Evolutionary conservation across 1,140 invertebrate genomes (phyloP), one percentile per base, ranked within the genome.

Genomic region (Drosophila rufa): DNA sequence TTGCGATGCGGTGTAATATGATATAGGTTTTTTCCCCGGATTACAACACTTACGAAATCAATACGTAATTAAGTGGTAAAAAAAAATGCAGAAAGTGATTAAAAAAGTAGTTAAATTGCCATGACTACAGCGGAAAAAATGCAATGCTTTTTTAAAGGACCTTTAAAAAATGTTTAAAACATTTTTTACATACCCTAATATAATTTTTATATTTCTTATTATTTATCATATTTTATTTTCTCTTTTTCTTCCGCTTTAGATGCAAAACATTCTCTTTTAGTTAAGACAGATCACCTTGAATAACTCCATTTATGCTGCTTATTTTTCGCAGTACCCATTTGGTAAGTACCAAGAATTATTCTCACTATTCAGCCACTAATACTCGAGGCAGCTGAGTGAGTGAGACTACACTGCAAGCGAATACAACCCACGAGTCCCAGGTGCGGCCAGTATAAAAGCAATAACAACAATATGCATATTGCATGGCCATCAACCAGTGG

Each of bases 381-480:
- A 45, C 12, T 33, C 27, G 19, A 15, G 66, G 17, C 36, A 25
- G 61, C 15, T 42, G 61, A n/a, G 38, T 33, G 36, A 69, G 19
- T 25, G 3, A 3, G 38, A 22, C 68, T 30, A 6, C 38, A 40
- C 38, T 53, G 40, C 40, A 53, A 75, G 19, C 64, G 40, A 78
- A 61, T 51, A 78, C 25, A 40, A 53, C 57, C 74, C 8, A 14
- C 46, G 2, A 51, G 25, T 56, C 57, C 66, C 66, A 79, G 51
- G 73, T 79, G 51, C 59, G 43, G 15, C 33, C 58, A 45, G 51
- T 46, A 68, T 53, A 76, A 53, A 33, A 74, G 67, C 58, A 74
- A 79, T 57, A 79, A 46, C 77, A 87, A 74, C 77, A 80, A 67
- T 55, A 71, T 89, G 75, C 78, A 84, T 89, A 79, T 84, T 90